phyloP scores from a whole-genome alignment of 2,797 vertebrate species.

The Channallabes apus region DNA sequence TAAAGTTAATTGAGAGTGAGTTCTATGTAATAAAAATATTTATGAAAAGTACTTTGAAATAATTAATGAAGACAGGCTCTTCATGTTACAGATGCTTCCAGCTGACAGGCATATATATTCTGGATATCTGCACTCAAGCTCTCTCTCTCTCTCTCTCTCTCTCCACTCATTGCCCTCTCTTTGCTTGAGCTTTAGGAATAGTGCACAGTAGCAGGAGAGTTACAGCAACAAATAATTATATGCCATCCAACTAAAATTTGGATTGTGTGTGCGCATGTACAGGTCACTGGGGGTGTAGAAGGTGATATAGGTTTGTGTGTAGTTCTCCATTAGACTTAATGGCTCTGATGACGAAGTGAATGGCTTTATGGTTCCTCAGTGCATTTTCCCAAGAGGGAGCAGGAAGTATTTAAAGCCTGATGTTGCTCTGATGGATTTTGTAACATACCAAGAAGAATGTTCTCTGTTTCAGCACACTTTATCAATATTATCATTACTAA shows the following conservation, averaged over 20 bases:
- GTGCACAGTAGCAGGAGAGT: neutral
- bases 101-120: neutral
- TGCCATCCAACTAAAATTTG: neutral
- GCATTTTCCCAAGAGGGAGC: neutral
- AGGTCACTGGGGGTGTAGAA: neutral
- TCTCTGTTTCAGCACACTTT: slow-evolving; percentile 21
- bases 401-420: slow-evolving; percentile 8
- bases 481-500: slow-evolving; percentile 4
- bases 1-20: slow-evolving; percentile 29
- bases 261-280: neutral
- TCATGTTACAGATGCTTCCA: slow-evolving; percentile 2
- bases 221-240: neutral
- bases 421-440: slow-evolving; percentile 14
- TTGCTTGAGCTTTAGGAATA: neutral
- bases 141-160: slow-evolving; percentile 5
- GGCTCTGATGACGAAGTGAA: neutral
- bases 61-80: slow-evolving; percentile 31
- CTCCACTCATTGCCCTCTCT: neutral
- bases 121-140: neutral
- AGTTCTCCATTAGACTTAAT: slow-evolving; percentile 17
- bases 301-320: neutral
- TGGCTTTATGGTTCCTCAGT: neutral
- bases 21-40: slow-evolving; percentile 35
- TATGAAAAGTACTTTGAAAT: slow-evolving; percentile 36
- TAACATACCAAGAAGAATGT: neutral